Evolutionary conservation across 1,140 invertebrate genomes (phyloP).

Genomic region (Ridgeia piscesae): DNA sequence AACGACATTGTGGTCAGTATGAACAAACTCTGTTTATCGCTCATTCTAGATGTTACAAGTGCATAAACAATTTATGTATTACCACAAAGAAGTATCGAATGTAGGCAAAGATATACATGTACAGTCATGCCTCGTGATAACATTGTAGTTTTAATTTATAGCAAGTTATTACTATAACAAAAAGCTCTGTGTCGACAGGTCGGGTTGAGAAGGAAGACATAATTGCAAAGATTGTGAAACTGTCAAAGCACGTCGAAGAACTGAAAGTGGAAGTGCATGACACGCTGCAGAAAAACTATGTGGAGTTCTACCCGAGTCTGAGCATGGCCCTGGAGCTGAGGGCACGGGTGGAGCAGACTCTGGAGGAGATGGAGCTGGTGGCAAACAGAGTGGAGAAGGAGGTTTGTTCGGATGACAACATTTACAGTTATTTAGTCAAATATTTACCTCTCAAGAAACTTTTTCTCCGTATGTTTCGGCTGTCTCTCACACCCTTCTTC

Average conservation of each 20-base stretch:
- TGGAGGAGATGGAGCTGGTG: slow-evolving; percentile 44
- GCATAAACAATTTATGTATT: no score
- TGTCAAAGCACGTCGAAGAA: slow-evolving; percentile 46
- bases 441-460: no score
- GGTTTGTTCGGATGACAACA: slow-evolving; percentile 32
- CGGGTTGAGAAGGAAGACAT: slow-evolving; percentile 52
- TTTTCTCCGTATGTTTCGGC: no score
- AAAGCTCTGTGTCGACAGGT: slow-evolving; percentile 45
- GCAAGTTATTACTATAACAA: no score
- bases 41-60: no score
- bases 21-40: no score
- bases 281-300: slow-evolving; percentile 41
- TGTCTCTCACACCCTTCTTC: no score
- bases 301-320: slow-evolving; percentile 46
- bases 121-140: no score
- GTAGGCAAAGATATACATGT: no score
- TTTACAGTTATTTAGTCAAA: slow-evolving; percentile 13
- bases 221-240: slow-evolving; percentile 42
- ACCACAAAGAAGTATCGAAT: no score
- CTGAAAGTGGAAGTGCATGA: slow-evolving; percentile 52
- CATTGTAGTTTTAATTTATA: no score
- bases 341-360: slow-evolving; percentile 39
- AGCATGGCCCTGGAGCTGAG: slow-evolving; percentile 38
- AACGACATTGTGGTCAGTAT: no score
- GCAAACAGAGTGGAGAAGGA: slow-evolving; percentile 49